Evolutionary conservation across 2,888 invertebrate species (phyloP), one percentile per base, ranked within the genome.

Genomic region (Arrhopalites spinosus): DNA sequence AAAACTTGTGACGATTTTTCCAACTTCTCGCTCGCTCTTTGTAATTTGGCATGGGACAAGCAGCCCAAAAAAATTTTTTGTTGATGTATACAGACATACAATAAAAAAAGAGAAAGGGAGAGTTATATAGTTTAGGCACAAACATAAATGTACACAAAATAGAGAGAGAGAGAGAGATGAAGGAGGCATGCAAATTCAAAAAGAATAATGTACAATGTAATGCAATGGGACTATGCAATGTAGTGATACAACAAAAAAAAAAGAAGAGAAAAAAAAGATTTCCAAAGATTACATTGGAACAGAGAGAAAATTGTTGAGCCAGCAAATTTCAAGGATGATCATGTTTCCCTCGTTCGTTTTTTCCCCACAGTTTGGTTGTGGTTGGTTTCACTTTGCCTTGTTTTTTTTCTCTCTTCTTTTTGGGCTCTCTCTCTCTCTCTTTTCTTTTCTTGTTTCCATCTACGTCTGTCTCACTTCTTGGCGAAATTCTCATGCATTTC

Each of bases 321-420:
- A 69, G 69, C 69, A 20, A 69, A 69, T 69, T 69, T 69, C 69
- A 56, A 69, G 56, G 56, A 69, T 69, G 69, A 53, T 69, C 69
- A 69, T 68, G 50, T 47, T 68, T 68, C 53, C 53, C 47, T 27
- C 23, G 11, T 2, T 61, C 23, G n/a, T 69, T 69, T 68, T 56
- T 47, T 69, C 53, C 53, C 27, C 20, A 45, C 30, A 30, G 29
- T 64, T n/a, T 30, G 29, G 25, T 30, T 64, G 29, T 30, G 64
- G 61, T 61, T 64, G 29, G 64, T 64, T 64, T 29, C 36, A 64
- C 64, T 30, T 50, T 50, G 50, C 20, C 3, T 23, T 23, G 3
- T 59, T 3, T 23, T 20, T 11, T 7, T 59, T 59, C 59, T 59
- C 20, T 13, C 11, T 20, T 23, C 59, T 23, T 3, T 23, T 20